Base-by-base conservation (phyloP, 2,888 invertebrate genomes). In the Lasioglossum lativentre region DNA sequence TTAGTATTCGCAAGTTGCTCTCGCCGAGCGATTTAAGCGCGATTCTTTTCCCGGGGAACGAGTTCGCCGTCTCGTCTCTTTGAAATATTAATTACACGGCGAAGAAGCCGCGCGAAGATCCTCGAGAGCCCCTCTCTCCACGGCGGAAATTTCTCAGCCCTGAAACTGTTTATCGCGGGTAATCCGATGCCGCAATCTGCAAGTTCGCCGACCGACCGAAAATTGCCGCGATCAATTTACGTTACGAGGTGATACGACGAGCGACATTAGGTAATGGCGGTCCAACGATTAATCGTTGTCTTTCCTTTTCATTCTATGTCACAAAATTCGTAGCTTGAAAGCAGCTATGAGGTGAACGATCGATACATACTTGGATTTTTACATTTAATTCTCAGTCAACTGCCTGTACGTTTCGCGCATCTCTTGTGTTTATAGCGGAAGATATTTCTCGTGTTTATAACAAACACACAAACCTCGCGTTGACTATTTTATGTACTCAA, bases 191-290 rank as follows among this genome's bases (percentile, higher is more conserved):
- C 59, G 79, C 77, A 78, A 82, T 83, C 86, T 56, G 80, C 79
- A 52, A 75, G 75, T 82, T 75, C 47, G 52, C 4, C 75, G 71
- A 70, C 56, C 81, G 73, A 47, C 68, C 79, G 80, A 86, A 80
- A 84, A 86, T 80, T 80, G 70, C 78, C 78, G 75, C 79, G 79
- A 86, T 86, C 87, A 81, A 88, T 84, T 84, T 79, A 52, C 78
- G 59, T 84, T 79, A 52, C 78, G 59, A 27, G 70, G 73, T 68
- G 77, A 86, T 79, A 80, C 83, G 34, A 3, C 83, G 34, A 30
- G 34, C 40, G 38, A 74, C 63, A 70, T 52, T 70, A 75, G 42
- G 40, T 75, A 72, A 75, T 56, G 27, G 34, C 27, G 70, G 52
- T 40, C 3, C 2, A 34, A 34, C 34, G 34, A 34, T 3, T 3